Evolutionary conservation across 2,113 vertebrate genomes (phyloP), one percentile per base, ranked within the genome.

Genomic region (Murina feae): DNA sequence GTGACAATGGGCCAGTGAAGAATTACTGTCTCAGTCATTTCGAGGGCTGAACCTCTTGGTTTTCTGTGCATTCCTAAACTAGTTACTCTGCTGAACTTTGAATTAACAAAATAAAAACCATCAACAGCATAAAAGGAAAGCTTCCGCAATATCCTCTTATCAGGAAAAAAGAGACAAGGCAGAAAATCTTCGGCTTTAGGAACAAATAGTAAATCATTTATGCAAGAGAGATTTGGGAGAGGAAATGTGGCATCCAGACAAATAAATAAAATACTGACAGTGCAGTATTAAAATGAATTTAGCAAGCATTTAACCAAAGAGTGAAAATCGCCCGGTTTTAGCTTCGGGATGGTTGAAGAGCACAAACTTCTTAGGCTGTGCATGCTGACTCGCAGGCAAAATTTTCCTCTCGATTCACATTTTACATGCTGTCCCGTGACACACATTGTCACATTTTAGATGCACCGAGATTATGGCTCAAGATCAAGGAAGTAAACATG

Each of bases 171-270:
- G 95, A 97, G 93, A 96, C 90, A 97, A 97, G 95, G 96, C 93
- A 92, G 89, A 93, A 89, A 96, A 93, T 97, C 95, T 97, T 94
- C 0, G 1, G 97, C 96, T 96, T 95, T 94, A 92, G 92, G 94
- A 95, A 97, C 85, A 97, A 97, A 94, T 78, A 93, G 93, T 96
- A 96, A 97, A 97, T 97, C 96, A 97, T 96, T 97, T 97, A 96
- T 90, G 92, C 93, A 95, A 96, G 94, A 96, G 71, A 97, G 93
- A 96, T 96, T 97, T 97, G 82, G 72, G 78, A 96, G 85, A 90
- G 87, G 82, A 90, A 95, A 94, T 85, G 85, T 79, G 90, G 95
- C 85, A 93, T 91, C 65, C 76, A 90, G 95, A 95, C 92, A 97
- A 97, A 97, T 96, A 96, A 96, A 96, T 96, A 96, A 97, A 96